Evolutionary conservation across 2,113 vertebrate genomes (phyloP).

Genomic region (Podarcis muralis): DNA sequence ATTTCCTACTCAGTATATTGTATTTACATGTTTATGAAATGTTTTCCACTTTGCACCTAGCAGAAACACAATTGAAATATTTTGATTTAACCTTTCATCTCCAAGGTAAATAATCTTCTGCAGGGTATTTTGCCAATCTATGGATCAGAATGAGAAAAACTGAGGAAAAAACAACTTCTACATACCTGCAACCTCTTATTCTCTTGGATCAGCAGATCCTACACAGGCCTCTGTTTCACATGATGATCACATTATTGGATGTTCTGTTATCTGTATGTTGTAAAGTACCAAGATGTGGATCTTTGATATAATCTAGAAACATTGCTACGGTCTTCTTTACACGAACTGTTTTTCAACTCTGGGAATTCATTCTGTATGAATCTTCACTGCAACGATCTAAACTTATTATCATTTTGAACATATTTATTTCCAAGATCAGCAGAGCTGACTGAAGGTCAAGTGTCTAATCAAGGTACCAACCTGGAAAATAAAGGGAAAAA

Average conservation of each 20-base stretch:
- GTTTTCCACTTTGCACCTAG: background rate
- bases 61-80: background rate
- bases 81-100: background rate
- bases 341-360: background rate
- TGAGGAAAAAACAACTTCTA: background rate
- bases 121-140: background rate
- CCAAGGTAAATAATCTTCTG: background rate
- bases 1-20: background rate
- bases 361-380: background rate
- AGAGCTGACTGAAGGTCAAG: background rate
- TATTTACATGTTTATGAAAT: background rate
- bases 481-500: background rate
- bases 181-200: slow-evolving; percentile 7
- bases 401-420: background rate
- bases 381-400: background rate
- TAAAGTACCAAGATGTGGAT: slow-evolving; percentile 1
- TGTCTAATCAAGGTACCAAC: background rate
- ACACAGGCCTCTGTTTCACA: slow-evolving; percentile 8
- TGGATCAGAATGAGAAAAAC: background rate
- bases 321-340: background rate
- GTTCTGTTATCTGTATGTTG: background rate
- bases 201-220: slow-evolving; percentile 23
- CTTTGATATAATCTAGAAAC: slow-evolving; percentile 23
- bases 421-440: background rate
- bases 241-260: slow-evolving; percentile 26